Evolutionary conservation across 1,140 invertebrate species (phyloP).

Genomic region (Meloidogyne floridensis): DNA sequence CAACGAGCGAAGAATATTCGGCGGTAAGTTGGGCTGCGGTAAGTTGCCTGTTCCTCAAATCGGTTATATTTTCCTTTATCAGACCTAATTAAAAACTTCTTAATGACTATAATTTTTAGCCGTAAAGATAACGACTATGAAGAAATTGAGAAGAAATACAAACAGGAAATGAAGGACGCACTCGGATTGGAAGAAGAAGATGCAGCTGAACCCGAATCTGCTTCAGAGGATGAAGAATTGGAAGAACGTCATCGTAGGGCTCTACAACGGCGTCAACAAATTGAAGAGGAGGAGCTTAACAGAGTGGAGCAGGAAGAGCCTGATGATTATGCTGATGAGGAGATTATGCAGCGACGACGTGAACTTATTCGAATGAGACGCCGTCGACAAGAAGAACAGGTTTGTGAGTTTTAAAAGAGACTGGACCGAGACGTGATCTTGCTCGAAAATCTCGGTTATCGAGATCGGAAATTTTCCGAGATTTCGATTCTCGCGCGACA

Average conservation of each 20-base stretch:
- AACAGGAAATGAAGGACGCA: constrained; percentile 10
- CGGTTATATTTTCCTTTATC: too few species aligned
- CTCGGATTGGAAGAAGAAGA: constrained; percentile 29
- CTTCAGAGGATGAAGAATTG: constrained; percentile 40
- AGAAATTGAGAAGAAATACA: constrained; percentile 17
- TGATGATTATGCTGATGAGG: constrained; percentile 74
- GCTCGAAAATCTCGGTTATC: too few species aligned
- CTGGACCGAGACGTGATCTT: too few species aligned
- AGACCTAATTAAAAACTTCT: not conserved
- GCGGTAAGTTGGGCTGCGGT: too few species aligned
- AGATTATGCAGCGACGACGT: constrained; percentile 75
- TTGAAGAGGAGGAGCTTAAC: constrained; percentile 56
- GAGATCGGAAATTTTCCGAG: too few species aligned
- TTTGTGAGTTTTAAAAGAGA: constrained; percentile 43
- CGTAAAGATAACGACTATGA: constrained; percentile 19
- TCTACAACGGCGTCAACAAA: constrained; percentile 44
- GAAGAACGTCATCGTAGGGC: constrained; percentile 41
- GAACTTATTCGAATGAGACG: constrained; percentile 75
- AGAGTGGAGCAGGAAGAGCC: constrained; percentile 60
- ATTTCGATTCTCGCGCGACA: too few species aligned
- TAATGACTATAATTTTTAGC: constrained; percentile 12
- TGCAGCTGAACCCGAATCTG: constrained; percentile 12
- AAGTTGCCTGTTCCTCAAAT: too few species aligned
- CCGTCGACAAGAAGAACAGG: constrained; percentile 73
- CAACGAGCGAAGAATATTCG: too few species aligned